Percentiles rank a stretch among this genome's conserved stretches.
phyloP scores from a whole-genome alignment of 2,797 vertebrate genomes.

The Thripadectes ignobilis region DNA sequence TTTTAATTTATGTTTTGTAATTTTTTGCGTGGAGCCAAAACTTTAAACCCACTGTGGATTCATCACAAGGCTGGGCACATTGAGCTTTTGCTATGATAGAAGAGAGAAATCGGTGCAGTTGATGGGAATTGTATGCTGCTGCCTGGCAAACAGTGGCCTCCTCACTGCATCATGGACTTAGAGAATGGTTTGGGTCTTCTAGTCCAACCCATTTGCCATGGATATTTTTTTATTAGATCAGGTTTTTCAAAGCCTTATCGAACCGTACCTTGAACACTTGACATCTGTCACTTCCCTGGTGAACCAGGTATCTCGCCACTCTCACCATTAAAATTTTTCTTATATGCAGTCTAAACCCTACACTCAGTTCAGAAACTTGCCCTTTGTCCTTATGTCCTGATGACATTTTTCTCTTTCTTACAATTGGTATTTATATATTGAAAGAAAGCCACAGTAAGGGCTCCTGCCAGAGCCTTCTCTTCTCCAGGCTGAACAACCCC shows the following conservation, averaged over 20 bases:
- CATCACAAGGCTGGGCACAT: not conserved
- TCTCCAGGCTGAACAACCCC: not conserved
- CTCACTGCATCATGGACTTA: fast-evolving
- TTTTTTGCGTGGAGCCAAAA: not conserved
- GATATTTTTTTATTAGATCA: not conserved
- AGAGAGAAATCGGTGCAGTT: not conserved
- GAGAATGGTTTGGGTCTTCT: not conserved
- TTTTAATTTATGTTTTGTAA: not conserved
- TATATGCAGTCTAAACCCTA: not conserved
- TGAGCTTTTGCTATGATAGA: not conserved
- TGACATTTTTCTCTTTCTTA: not conserved
- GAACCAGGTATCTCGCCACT: not conserved
- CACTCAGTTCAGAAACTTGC: not conserved
- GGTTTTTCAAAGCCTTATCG: not conserved
- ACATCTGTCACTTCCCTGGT: not conserved
- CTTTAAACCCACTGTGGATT: not conserved
- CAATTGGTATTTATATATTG: not conserved
- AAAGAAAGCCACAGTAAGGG: not conserved
- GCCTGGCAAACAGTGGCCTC: not conserved
- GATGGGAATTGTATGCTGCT: not conserved
- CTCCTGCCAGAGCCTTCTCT: not conserved
- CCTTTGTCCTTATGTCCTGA: not conserved
- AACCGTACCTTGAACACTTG: not conserved
- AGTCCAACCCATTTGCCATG: not conserved
- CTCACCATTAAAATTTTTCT: not conserved